These are phyloP conservation scores for Physeter macrocephalus DNA, from an alignment of 2,113 vertebrate species.

Conservation along the genomic window DNA sequence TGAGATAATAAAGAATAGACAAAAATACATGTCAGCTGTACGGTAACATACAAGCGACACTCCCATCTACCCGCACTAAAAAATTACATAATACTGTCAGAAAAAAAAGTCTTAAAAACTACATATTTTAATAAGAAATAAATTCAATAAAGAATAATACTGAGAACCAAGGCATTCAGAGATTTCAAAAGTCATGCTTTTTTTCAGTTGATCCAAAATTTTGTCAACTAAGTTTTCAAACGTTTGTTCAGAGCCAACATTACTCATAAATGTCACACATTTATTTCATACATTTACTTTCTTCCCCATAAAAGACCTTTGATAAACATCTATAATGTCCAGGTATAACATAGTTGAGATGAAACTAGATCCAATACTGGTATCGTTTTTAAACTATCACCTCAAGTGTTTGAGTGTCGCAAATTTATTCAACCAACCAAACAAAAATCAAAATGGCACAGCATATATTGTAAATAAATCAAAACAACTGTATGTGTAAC, in stretches of 20 bases:
- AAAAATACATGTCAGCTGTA: slow-evolving; percentile 85
- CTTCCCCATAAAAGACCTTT: slow-evolving; percentile 81
- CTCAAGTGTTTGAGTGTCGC: slow-evolving; percentile 86
- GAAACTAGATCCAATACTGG: slow-evolving; percentile 87
- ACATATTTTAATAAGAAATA: slow-evolving; percentile 87
- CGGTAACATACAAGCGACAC: slow-evolving; percentile 85
- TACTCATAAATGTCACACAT: slow-evolving; percentile 79
- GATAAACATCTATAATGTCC: slow-evolving; percentile 84
- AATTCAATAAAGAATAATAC: slow-evolving; percentile 88
- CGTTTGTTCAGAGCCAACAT: slow-evolving; percentile 82
- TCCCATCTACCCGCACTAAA: slow-evolving; percentile 87
- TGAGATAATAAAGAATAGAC: slow-evolving; percentile 86
- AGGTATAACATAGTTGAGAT: slow-evolving; percentile 85
- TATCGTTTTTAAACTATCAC: slow-evolving; percentile 78
- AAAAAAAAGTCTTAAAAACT: slow-evolving; percentile 85
- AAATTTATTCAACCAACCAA: slow-evolving; percentile 85
- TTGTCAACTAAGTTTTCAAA: slow-evolving; percentile 83
- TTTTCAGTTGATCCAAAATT: slow-evolving; percentile 83
- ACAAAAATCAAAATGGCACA: slow-evolving; percentile 85
- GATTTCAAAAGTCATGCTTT: slow-evolving; percentile 88
- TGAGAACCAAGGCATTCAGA: slow-evolving; percentile 89
- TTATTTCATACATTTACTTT: slow-evolving; percentile 75
- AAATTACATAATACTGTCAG: slow-evolving; percentile 92
- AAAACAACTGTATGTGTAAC: slow-evolving; percentile 78
- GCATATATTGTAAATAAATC: slow-evolving; percentile 80